Evolutionary conservation across 2,888 invertebrate genomes (phyloP), one percentile per base, ranked within the genome.

Genomic region (Acronicta alni): DNA sequence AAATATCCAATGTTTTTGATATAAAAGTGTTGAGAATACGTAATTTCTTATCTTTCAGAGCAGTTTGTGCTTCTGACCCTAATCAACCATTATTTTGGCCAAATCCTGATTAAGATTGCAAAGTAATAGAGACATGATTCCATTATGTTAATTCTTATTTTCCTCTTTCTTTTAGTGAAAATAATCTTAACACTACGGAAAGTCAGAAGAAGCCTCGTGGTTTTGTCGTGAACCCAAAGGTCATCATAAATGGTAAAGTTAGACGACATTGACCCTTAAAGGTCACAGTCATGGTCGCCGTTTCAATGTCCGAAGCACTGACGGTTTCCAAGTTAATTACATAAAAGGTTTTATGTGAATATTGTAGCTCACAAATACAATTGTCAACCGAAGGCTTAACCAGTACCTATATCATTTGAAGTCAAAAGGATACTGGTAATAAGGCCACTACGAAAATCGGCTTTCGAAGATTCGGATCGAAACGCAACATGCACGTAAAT

Each of bases 201-300:
- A 52, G 66, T 56, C 42, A 52, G 39, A 56, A 41, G 15, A 45
- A 35, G 59, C 57, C 48, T 64, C 53, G 71, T 57, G 41, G 58
- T 68, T 55, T 72, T 51, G 56, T 66, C 53, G 41, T 56, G 39
- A 44, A 49, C 23, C 18, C 49, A 56, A 74, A 66, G 75, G 72
- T 66, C 61, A 51, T 45, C 20, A 45, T 49, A 51, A 67, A 66
- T 58, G 47, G 56, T 57, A 51, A 71, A 57, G 54, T 57, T 56
- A 55, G 30, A 52, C 55, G 51, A 60, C 58, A 63, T 52, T 67
- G 58, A 53, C 46, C 69, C 51, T 61, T 43, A 64, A 76, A 69
- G 54, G 51, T 49, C 57, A 47, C 42, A 42, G 55, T 72, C 73
- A 75, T 57, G 69, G 67, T 44, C 64, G 41, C 26, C 48, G 55